These are phyloP conservation scores for Streblospio benedicti DNA, from an alignment of 1,140 invertebrate species.

Conservation along the genomic window DNA sequence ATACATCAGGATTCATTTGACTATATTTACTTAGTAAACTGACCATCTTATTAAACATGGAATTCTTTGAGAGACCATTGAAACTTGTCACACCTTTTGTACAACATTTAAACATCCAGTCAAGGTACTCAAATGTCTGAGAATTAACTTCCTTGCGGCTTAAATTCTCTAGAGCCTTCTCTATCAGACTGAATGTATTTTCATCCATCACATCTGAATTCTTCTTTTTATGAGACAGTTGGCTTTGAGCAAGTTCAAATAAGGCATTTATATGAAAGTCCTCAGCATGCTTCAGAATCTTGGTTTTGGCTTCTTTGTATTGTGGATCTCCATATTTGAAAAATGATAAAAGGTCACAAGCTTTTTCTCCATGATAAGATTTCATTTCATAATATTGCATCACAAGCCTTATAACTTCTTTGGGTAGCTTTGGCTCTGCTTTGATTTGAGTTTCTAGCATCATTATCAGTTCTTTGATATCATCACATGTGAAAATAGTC, in stretches of 20 bases:
- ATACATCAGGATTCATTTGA: not conserved
- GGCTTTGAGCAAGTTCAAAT: slow-evolving; percentile 4
- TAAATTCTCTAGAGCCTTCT: slow-evolving; percentile 4
- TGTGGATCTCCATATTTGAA: slow-evolving; percentile 1
- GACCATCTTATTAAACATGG: slow-evolving; percentile 5
- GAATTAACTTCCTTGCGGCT: not conserved
- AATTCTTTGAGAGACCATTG: not conserved
- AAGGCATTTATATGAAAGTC: not conserved
- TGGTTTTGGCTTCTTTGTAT: not conserved
- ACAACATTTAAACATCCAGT: slow-evolving; percentile 5
- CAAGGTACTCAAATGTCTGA: slow-evolving; percentile 7
- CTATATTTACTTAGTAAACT: not conserved
- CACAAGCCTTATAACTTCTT: not conserved
- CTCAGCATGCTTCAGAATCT: not conserved
- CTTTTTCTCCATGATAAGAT: not conserved
- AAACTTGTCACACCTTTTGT: not conserved
- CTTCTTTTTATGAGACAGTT: not conserved
- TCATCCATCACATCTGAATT: slow-evolving; percentile 5
- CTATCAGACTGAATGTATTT: not conserved
- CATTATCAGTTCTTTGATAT: slow-evolving; percentile 5
- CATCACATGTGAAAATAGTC: slow-evolving; percentile 2
- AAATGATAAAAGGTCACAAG: slow-evolving; percentile 3
- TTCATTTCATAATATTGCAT: slow-evolving; percentile 2
- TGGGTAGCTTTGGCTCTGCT: not conserved
- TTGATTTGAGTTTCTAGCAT: not conserved